phyloP scores from a whole-genome alignment of 2,113 vertebrate genomes.

The Atrichornis clamosus region DNA sequence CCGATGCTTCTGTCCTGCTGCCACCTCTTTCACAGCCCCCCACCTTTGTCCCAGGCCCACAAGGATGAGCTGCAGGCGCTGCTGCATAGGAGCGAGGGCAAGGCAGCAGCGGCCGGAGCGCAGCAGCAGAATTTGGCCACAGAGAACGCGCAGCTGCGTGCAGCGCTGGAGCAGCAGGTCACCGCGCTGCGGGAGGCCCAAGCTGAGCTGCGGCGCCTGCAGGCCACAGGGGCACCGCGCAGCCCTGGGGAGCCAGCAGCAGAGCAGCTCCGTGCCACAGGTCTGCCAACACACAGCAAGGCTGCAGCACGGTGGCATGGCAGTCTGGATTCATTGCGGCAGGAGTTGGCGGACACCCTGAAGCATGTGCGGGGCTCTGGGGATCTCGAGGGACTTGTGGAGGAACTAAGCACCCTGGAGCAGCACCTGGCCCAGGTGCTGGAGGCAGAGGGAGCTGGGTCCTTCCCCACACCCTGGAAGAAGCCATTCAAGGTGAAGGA shows the following conservation, averaged over 20 bases:
- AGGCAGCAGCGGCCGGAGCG: neutral
- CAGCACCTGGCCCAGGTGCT: constrained; percentile 51
- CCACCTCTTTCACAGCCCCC: neutral
- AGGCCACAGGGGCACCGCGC: constrained; percentile 44
- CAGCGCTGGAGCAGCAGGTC: constrained; percentile 67
- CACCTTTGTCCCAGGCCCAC: constrained; percentile 54
- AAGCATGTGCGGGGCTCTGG: neutral
- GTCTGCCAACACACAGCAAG: neutral
- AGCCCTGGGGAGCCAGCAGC: neutral
- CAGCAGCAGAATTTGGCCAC: neutral
- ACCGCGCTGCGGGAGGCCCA: constrained; percentile 68
- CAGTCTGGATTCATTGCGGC: constrained; percentile 8
- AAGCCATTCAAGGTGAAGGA: constrained; percentile 5
- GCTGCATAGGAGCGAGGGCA: neutral
- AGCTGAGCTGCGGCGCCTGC: constrained; percentile 78
- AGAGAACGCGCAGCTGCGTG: constrained; percentile 1
- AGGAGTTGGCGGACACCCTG: neutral
- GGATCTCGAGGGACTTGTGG: neutral
- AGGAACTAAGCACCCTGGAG: constrained; percentile 42
- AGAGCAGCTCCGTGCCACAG: neutral
- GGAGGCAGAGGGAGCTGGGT: neutral
- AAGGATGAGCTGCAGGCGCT: constrained; percentile 70
- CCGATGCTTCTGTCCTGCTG: neutral
- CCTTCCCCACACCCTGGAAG: neutral
- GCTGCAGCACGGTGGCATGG: neutral